phyloP scores from a whole-genome alignment of 2,113 vertebrate genomes.

The Peromyscus leucopus region DNA sequence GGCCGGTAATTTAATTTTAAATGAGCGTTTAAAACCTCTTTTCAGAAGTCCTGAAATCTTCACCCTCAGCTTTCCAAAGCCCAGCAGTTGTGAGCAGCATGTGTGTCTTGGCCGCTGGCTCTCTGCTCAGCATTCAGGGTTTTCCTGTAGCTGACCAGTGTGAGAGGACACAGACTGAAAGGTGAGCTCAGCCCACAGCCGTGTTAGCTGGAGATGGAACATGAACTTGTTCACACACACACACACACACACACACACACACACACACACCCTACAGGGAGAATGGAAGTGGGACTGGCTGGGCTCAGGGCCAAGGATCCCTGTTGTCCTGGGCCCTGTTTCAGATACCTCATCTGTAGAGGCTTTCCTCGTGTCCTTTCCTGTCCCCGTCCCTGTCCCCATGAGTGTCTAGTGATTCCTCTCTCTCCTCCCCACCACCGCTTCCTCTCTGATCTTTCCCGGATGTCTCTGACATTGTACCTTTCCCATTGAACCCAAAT shows the following conservation, averaged over 20 bases:
- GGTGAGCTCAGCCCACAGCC: not conserved
- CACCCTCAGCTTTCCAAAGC: not conserved
- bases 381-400: not conserved
- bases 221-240: not conserved
- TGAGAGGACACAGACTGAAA: not conserved
- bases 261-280: not conserved
- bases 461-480: not conserved
- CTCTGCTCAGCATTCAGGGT: not conserved
- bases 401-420: not conserved
- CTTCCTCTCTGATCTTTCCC: not conserved
- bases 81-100: not conserved
- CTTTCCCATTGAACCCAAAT: not conserved
- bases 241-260: not conserved
- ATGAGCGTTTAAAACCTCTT: not conserved
- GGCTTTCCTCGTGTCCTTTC: not conserved
- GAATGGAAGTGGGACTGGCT: not conserved
- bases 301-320: too few species aligned
- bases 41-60: not conserved
- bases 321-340: not conserved
- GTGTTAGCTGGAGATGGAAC: not conserved
- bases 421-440: not conserved
- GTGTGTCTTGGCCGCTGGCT: not conserved
- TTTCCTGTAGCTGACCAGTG: not conserved
- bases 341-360: not conserved
- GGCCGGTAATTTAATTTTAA: not conserved